Base-by-base conservation (phyloP, 2,113 vertebrate genomes). In the Oenanthe melanoleuca region DNA sequence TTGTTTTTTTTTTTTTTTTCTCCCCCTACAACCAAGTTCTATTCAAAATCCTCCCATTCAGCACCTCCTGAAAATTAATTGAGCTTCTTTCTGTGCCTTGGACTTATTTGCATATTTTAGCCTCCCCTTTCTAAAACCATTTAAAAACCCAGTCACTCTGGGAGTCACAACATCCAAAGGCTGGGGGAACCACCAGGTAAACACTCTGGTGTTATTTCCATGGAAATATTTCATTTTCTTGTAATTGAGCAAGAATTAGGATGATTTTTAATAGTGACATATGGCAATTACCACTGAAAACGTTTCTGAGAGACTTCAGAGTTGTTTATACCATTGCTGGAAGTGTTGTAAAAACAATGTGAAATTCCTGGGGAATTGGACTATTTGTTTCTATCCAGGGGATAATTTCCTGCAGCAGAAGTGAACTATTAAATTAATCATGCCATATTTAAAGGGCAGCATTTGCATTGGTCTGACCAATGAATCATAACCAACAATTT, bases 381-480 rank as follows among this genome's bases (percentile, higher is more conserved):
- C 15, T 81, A 18, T 88, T 95, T 91, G 55, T 93, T 90, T 93
- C 74, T 86, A 65, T 91, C 87, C 38, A 78, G 44, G 0, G 15
- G 56, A 38, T 93, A 60, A 94, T 95, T 94, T 94, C 83, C 71
- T 72, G 53, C 80, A 69, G 90, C 83, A 23, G 34, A 72, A 92
- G 52, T 20, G 61, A 92, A 84, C n/a, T 90, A 50, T 88, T 86
- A 74, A 79, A 86, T 94, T 86, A 90, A 96, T 96, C 91, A 86
- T 1, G 8, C 37, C 34, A 8, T 92, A 56, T 90, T 95, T 90
- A 95, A 96, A 96, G 92, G 93, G 94, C 93, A 96, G 42, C 40
- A 92, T 96, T 96, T 95, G 88, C 92, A 92, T 93, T 40, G 81
- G 60, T 65, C 65, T 55, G 65, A 72, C 75, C 94, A 95, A 31